These are phyloP conservation scores for Capitulum mitella DNA, from an alignment of 2,888 invertebrate genomes.

Conservation along the genomic window DNA sequence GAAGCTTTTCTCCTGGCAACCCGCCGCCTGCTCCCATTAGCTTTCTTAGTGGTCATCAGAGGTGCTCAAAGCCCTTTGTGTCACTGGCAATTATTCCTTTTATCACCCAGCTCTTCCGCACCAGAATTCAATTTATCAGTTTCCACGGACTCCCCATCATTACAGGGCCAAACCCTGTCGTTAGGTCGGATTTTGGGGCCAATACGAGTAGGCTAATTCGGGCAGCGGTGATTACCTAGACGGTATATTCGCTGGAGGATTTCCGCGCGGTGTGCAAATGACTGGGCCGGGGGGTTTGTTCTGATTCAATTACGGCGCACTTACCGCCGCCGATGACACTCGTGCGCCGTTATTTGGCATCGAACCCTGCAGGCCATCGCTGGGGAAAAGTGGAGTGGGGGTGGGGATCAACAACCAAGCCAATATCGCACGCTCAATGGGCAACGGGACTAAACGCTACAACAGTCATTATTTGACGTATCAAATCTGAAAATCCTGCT, in stretches of 20 bases:
- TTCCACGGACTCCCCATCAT: neutral
- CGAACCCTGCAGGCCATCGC: neutral
- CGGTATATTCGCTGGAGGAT: neutral
- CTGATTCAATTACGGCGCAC: neutral
- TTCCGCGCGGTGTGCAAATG: neutral
- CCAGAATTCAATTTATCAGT: slow-evolving; percentile 12
- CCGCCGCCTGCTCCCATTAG: neutral
- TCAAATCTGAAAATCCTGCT: too few species aligned
- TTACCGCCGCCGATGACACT: neutral
- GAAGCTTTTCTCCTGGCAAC: too few species aligned
- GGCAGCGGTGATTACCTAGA: neutral
- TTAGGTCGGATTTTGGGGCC: neutral
- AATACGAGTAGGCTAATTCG: neutral
- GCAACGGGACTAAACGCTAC: too few species aligned
- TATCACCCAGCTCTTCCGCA: slow-evolving; percentile 4
- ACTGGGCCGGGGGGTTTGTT: slow-evolving; percentile 3
- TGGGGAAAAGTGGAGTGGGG: too few species aligned
- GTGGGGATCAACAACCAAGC: too few species aligned
- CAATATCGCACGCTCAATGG: too few species aligned
- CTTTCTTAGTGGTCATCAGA: neutral
- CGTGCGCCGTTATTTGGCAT: neutral
- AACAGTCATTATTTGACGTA: too few species aligned
- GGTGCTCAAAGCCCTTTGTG: neutral
- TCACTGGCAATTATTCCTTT: slow-evolving; percentile 17
- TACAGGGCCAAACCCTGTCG: neutral